These are phyloP conservation scores for Eira barbara DNA, from an alignment of 2,113 vertebrate species.

Conservation along the genomic window DNA sequence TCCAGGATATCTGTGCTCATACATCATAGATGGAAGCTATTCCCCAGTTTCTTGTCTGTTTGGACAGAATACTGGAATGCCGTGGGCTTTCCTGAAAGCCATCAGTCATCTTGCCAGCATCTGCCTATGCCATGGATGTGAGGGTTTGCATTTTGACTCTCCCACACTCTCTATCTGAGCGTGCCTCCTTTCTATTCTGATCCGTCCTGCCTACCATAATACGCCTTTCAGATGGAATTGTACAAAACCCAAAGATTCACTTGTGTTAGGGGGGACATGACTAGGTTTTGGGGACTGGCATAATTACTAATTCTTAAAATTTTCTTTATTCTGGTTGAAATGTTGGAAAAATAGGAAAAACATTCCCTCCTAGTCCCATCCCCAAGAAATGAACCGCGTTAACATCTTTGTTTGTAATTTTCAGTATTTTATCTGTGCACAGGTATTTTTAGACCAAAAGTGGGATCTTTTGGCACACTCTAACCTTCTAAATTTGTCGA, in stretches of 20 bases:
- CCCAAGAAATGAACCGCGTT: neutral
- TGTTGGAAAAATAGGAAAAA: neutral
- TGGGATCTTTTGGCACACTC: neutral
- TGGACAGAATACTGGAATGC: neutral
- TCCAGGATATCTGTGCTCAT: neutral
- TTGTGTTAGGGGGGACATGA: neutral
- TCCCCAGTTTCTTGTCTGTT: neutral
- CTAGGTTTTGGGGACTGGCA: neutral
- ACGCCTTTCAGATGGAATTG: neutral
- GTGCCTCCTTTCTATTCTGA: neutral
- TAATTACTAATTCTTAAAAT: neutral
- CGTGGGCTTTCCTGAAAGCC: neutral
- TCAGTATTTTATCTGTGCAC: neutral
- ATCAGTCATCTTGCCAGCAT: neutral
- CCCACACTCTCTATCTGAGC: neutral
- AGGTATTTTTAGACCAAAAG: slow-evolving; percentile 29
- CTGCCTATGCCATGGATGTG: neutral
- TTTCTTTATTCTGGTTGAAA: neutral
- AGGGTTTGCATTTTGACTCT: neutral
- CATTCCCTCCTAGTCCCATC: neutral
- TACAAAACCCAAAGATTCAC: neutral
- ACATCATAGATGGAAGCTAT: neutral
- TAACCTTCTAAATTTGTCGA: neutral
- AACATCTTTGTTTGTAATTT: slow-evolving; percentile 2
- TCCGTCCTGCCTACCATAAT: neutral